phyloP scores from a whole-genome alignment of 2,888 invertebrate genomes.

The Tortrix viridana region DNA sequence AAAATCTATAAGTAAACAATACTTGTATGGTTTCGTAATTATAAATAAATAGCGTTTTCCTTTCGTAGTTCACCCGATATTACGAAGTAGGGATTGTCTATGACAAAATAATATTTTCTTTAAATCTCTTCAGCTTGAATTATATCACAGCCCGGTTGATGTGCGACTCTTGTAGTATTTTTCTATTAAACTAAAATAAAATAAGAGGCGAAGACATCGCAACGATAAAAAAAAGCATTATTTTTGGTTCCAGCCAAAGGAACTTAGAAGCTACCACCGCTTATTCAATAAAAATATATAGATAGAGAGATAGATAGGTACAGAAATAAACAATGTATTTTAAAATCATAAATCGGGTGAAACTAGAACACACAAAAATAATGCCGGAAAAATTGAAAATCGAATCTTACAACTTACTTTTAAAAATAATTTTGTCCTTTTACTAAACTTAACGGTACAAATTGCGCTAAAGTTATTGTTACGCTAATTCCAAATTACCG shows the following conservation, averaged over 20 bases:
- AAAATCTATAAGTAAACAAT: conserved; percentile 69
- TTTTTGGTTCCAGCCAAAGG: no score
- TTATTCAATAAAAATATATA: no score
- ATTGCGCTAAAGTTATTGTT: conserved; percentile 20
- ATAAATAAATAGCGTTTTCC: conserved; percentile 54
- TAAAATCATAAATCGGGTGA: conserved; percentile 23
- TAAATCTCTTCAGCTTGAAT: conserved; percentile 5
- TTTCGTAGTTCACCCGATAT: conserved; percentile 63
- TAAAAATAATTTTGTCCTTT: conserved; percentile 34
- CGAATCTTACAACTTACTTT: conserved; percentile 24
- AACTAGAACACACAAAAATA: conserved; percentile 26
- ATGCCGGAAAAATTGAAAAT: conserved; percentile 11
- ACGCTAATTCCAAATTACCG: neutral
- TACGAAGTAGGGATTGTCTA: conserved; percentile 53
- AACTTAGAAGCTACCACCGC: no score
- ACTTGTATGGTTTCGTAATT: conserved; percentile 71
- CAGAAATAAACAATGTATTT: neutral
- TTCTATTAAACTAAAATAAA: conserved; percentile 48
- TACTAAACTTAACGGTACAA: conserved; percentile 22
- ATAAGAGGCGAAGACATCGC: conserved; percentile 49
- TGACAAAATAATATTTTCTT: conserved; percentile 47
- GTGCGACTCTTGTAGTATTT: conserved; percentile 64
- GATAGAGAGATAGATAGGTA: no score
- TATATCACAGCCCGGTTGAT: conserved; percentile 80
- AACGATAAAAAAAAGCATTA: neutral